phyloP scores from a whole-genome alignment of 2,888 invertebrate genomes.

The Melikaiella ostensackeni region DNA sequence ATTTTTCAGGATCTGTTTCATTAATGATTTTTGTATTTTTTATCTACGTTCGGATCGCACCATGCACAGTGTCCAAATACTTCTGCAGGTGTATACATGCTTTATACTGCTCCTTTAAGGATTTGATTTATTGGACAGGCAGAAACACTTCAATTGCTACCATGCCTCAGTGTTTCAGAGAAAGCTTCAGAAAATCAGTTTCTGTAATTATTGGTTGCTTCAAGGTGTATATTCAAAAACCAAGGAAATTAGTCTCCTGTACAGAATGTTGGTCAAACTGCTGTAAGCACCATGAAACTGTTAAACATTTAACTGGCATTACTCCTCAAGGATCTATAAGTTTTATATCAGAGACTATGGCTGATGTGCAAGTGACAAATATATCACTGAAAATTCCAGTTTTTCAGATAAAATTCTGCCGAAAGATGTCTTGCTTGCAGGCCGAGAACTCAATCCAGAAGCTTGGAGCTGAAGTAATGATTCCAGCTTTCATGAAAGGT shows the following conservation, averaged over 20 bases:
- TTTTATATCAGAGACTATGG: slow-evolving; percentile 38
- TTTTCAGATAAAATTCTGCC: slow-evolving; percentile 40
- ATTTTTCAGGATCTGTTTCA: no score
- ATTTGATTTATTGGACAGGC: slow-evolving; percentile 18
- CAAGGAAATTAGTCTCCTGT: background rate
- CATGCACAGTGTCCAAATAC: no score
- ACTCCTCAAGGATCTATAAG: slow-evolving; percentile 44
- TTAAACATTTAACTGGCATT: slow-evolving; percentile 44
- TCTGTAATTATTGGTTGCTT: slow-evolving; percentile 44
- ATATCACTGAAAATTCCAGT: slow-evolving; percentile 41
- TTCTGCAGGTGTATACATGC: slow-evolving; percentile 33
- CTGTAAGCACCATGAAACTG: slow-evolving; percentile 30
- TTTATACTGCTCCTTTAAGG: slow-evolving; percentile 1
- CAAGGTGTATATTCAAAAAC: slow-evolving; percentile 39
- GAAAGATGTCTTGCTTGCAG: slow-evolving; percentile 16
- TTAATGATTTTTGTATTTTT: no score
- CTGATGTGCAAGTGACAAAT: slow-evolving; percentile 35
- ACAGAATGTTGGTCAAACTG: slow-evolving; percentile 31
- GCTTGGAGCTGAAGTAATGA: slow-evolving; percentile 13
- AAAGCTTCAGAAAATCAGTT: slow-evolving; percentile 1
- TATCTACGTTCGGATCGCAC: no score
- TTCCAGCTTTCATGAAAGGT: slow-evolving; percentile 41
- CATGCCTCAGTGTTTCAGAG: slow-evolving; percentile 12
- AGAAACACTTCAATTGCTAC: background rate
- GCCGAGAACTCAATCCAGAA: slow-evolving; percentile 8